A percentile compares a stretch with the other conserved stretches of the same genome.
These are phyloP conservation scores for Bruchidius siliquastri DNA, from an alignment of 2,888 invertebrate genomes.

Conservation along the genomic window DNA sequence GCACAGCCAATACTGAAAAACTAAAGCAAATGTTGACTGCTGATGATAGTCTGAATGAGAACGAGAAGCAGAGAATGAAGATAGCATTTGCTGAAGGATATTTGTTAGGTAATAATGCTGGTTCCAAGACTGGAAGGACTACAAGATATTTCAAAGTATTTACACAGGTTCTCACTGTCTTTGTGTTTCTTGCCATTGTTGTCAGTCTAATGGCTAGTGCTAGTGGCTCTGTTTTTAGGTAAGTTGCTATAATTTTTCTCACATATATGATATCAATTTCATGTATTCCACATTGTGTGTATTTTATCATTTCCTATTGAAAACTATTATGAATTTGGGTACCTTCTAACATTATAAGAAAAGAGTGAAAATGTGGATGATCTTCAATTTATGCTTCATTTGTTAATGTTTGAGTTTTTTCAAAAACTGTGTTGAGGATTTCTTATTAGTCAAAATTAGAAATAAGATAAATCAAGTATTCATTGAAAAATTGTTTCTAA, in stretches of 20 bases:
- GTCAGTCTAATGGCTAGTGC: conserved; percentile 69
- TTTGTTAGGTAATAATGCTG: conserved; percentile 61
- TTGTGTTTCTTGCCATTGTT: conserved; percentile 73
- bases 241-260: conserved; percentile 17
- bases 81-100: conserved; percentile 91
- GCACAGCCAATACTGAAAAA: conserved; percentile 44
- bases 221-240: conserved; percentile 68
- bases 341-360: too few species aligned
- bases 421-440: too few species aligned
- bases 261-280: too few species aligned
- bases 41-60: conserved; percentile 45
- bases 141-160: conserved; percentile 64
- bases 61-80: conserved; percentile 72
- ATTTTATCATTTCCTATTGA: too few species aligned
- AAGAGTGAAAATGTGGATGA: too few species aligned
- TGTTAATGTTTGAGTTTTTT: too few species aligned
- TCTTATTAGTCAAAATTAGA: too few species aligned
- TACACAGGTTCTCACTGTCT: conserved; percentile 68
- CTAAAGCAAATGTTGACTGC: conserved; percentile 53
- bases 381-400: too few species aligned
- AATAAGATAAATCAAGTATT: too few species aligned
- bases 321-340: too few species aligned
- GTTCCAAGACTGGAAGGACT: conserved; percentile 49
- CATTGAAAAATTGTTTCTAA: too few species aligned
- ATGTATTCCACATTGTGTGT: too few species aligned